A percentile compares a stretch with the other conserved stretches of the same genome.
phyloP scores from a whole-genome alignment of 2,888 invertebrate species.

The Drosophila mimetica region DNA sequence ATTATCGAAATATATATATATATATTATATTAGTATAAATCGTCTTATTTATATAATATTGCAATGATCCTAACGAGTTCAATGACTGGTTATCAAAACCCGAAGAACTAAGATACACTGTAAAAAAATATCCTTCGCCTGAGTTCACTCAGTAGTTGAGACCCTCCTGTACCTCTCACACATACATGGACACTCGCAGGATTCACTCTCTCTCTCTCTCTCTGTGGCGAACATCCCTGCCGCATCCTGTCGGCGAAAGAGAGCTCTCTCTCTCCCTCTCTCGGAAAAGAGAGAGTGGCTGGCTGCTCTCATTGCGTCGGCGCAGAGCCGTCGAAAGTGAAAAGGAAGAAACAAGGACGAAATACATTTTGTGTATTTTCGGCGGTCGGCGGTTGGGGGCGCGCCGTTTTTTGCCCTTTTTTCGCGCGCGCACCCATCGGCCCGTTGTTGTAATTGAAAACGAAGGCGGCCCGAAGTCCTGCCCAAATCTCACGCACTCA shows the following conservation, averaged over 20 bases:
- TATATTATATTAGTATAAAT: too few species aligned
- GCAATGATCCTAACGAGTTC: slow-evolving; percentile 14
- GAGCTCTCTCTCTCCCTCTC: background rate
- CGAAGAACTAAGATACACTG: slow-evolving; percentile 8
- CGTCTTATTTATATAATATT: too few species aligned
- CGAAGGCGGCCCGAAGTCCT: slow-evolving; percentile 66
- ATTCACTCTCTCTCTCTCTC: slow-evolving; percentile 1
- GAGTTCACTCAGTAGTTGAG: background rate
- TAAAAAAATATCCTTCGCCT: background rate
- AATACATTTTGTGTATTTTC: slow-evolving; percentile 67
- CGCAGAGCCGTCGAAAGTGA: slow-evolving; percentile 37
- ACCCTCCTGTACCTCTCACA: slow-evolving; percentile 14
- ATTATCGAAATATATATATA: background rate
- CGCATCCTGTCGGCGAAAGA: background rate
- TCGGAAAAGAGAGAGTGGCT: background rate
- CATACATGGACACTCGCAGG: background rate
- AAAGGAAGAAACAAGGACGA: slow-evolving; percentile 47
- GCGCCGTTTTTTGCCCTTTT: slow-evolving; percentile 61
- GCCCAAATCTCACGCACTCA: slow-evolving; percentile 62
- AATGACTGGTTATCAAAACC: slow-evolving; percentile 8
- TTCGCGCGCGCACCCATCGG: slow-evolving; percentile 59
- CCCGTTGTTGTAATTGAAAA: slow-evolving; percentile 70
- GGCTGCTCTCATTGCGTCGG: slow-evolving; percentile 31
- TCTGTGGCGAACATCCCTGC: slow-evolving; percentile 6
- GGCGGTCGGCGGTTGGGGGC: slow-evolving; percentile 63